These are phyloP conservation scores for Oceanodroma tethys DNA, from an alignment of 2,113 vertebrate species.

Conservation along the genomic window DNA sequence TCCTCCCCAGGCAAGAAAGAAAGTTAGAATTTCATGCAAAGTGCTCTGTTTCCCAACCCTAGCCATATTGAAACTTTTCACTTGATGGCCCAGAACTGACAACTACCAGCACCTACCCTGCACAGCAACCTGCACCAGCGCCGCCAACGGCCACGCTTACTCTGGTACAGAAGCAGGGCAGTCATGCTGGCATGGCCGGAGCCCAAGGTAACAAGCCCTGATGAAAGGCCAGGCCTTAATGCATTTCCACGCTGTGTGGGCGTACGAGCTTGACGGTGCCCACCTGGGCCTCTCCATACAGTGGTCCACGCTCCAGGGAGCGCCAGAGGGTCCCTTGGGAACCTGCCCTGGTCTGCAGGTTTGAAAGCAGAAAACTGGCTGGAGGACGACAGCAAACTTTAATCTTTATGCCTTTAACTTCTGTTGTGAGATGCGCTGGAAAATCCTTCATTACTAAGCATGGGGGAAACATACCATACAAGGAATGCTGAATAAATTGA, in stretches of 20 bases:
- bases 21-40: not conserved
- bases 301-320: not conserved
- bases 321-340: not conserved
- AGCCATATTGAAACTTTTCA: not conserved
- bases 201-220: not conserved
- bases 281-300: not conserved
- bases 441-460: not conserved
- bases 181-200: not conserved
- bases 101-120: not conserved
- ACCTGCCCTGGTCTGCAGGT: not conserved
- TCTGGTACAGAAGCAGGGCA: not conserved
- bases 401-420: not conserved
- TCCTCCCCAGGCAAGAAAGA: not conserved
- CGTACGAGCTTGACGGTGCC: fast-evolving
- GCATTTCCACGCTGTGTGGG: not conserved
- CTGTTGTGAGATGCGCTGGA: not conserved
- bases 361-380: not conserved
- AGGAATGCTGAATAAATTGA: not conserved
- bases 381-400: not conserved
- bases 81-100: not conserved
- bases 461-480: not conserved
- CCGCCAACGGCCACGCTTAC: fast-evolving
- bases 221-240: not conserved
- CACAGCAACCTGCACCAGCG: not conserved
- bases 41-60: not conserved